phyloP scores from a whole-genome alignment of 2,113 vertebrate species.

The Rhinoptilus africanus region DNA sequence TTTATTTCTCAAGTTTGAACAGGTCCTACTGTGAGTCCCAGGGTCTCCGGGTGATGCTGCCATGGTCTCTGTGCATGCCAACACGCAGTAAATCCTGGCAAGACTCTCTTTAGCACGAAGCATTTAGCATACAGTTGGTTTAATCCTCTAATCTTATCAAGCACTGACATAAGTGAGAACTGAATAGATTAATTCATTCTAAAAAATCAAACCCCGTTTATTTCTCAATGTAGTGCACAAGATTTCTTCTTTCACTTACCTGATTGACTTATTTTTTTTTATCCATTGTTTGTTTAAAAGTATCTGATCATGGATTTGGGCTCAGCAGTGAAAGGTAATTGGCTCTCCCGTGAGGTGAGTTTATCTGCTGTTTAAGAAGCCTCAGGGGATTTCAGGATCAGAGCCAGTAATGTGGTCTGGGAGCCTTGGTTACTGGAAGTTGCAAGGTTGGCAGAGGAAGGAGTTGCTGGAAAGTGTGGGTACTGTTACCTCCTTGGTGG shows the following conservation, averaged over 20 bases:
- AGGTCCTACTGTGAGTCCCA: neutral
- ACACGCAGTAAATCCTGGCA: neutral
- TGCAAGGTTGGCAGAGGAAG: neutral
- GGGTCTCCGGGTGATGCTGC: neutral
- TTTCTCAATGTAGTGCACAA: neutral
- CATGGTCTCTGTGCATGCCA: neutral
- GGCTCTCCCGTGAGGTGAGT: neutral
- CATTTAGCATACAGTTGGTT: conserved; percentile 12
- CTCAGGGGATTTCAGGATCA: neutral
- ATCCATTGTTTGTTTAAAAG: neutral
- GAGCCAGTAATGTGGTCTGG: neutral
- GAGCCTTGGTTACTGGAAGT: neutral
- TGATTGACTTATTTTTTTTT: neutral
- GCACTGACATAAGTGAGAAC: neutral
- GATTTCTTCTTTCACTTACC: neutral
- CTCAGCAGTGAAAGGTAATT: neutral
- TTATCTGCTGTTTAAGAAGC: neutral
- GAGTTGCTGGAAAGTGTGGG: neutral
- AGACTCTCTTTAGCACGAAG: neutral
- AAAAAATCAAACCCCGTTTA: neutral
- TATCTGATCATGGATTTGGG: neutral
- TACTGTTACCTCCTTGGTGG: neutral
- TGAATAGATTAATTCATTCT: conserved; percentile 9
- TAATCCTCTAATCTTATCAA: conserved; percentile 49
- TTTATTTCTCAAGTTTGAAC: conserved; percentile 3